Conservation (phyloP, 2,888 invertebrate genomes). For the Nomada lathburiana region DNA sequence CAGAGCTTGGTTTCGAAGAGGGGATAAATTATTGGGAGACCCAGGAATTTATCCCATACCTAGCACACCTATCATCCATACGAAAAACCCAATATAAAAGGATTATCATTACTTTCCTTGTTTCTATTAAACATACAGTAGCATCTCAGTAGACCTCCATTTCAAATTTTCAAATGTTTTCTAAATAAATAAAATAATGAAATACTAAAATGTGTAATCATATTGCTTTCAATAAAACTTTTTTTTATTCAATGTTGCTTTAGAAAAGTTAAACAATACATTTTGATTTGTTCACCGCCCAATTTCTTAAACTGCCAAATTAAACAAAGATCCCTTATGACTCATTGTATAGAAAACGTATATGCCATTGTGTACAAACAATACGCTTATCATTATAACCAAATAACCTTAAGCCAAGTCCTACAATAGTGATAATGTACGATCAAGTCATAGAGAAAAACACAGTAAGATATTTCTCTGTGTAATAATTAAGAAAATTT, state of each 20-base stretch:
- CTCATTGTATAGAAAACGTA: neutral
- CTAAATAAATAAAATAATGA: no score
- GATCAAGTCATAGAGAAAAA: neutral
- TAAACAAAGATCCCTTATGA: neutral
- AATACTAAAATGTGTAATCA: no score
- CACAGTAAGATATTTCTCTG: neutral
- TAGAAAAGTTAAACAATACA: neutral
- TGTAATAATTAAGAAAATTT: neutral
- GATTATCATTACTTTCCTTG: neutral
- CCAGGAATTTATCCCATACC: neutral
- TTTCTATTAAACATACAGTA: neutral
- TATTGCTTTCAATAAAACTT: no score
- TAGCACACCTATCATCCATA: neutral
- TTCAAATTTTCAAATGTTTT: conserved; percentile 14
- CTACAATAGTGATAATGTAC: neutral
- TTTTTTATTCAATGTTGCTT: no score
- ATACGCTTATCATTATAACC: neutral
- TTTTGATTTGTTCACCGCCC: conserved; percentile 9
- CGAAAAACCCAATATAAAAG: neutral
- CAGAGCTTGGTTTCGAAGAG: neutral
- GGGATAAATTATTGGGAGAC: conserved; percentile 19
- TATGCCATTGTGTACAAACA: neutral
- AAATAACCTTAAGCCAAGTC: conserved; percentile 5
- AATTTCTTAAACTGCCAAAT: conserved; percentile 11
- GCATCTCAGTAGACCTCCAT: no score